These are phyloP conservation scores for Andrena bicolor DNA, from an alignment of 2,888 invertebrate genomes.

Conservation along the genomic window DNA sequence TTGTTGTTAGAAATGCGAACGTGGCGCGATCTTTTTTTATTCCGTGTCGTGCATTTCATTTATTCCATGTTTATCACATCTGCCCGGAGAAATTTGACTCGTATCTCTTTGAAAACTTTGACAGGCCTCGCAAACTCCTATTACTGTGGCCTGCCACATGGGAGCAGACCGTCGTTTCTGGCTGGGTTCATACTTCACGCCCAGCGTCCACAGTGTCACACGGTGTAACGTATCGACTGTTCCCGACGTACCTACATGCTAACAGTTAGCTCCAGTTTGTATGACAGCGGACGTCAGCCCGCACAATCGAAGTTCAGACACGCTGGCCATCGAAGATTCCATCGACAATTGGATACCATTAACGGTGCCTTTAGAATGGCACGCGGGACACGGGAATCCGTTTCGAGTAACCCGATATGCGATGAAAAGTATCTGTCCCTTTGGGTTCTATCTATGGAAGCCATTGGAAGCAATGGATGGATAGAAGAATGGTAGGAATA, in stretches of 20 bases:
- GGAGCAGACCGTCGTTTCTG: conserved; percentile 73
- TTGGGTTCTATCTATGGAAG: neutral
- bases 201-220: conserved; percentile 76
- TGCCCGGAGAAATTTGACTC: conserved; percentile 72
- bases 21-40: neutral
- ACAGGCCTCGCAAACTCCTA: conserved; percentile 72
- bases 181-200: conserved; percentile 71
- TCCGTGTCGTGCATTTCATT: conserved; percentile 51
- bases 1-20: too few species aligned
- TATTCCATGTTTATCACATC: conserved; percentile 65
- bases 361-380: conserved; percentile 49
- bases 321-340: conserved; percentile 71
- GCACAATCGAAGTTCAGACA: conserved; percentile 74
- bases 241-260: conserved; percentile 76
- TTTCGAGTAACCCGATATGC: conserved; percentile 6
- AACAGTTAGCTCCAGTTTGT: conserved; percentile 77
- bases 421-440: conserved; percentile 31
- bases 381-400: conserved; percentile 18
- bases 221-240: conserved; percentile 81
- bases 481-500: too few species aligned
- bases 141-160: conserved; percentile 72
- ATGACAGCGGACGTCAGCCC: conserved; percentile 67
- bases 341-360: conserved; percentile 70
- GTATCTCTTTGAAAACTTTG: conserved; percentile 76
- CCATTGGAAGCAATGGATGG: neutral